Conservation (phyloP, 2,797 vertebrate genomes). For the Uromys caudimaculatus region DNA sequence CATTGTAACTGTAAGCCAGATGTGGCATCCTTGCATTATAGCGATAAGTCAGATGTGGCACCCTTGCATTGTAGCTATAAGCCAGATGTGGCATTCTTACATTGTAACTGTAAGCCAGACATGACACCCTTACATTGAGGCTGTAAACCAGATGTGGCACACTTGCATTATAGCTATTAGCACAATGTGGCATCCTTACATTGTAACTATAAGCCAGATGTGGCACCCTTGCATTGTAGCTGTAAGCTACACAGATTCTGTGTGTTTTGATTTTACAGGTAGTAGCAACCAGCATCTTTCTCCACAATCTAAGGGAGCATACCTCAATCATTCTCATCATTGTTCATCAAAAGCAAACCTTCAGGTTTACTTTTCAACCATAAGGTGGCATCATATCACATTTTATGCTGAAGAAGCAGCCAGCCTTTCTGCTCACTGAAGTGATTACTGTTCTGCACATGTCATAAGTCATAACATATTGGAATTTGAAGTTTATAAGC, state of each 20-base stretch:
- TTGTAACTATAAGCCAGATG: neutral
- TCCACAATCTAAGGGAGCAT: neutral
- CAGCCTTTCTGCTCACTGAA: slow-evolving; percentile 36
- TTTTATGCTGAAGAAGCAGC: slow-evolving; percentile 74
- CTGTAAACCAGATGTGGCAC: accelerated
- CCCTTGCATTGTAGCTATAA: neutral
- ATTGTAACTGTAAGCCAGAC: neutral
- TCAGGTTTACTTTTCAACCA: slow-evolving; percentile 80
- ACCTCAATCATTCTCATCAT: slow-evolving; percentile 30
- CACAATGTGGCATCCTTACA: accelerated
- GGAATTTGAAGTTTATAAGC: slow-evolving; percentile 72
- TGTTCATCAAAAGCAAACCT: neutral
- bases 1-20: too few species aligned
- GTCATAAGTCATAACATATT: slow-evolving; percentile 35
- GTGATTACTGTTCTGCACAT: slow-evolving; percentile 37
- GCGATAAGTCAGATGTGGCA: neutral
- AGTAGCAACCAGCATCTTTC: neutral
- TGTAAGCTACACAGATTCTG: too few species aligned
- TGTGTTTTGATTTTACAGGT: slow-evolving; percentile 51
- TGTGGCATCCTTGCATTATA: too few species aligned
- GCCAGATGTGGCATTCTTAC: neutral
- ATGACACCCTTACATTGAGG: accelerated
- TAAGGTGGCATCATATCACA: slow-evolving; percentile 86
- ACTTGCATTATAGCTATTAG: neutral
- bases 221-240: neutral